phyloP scores from a whole-genome alignment of 2,113 vertebrate species.

The Danionella cerebrum region DNA sequence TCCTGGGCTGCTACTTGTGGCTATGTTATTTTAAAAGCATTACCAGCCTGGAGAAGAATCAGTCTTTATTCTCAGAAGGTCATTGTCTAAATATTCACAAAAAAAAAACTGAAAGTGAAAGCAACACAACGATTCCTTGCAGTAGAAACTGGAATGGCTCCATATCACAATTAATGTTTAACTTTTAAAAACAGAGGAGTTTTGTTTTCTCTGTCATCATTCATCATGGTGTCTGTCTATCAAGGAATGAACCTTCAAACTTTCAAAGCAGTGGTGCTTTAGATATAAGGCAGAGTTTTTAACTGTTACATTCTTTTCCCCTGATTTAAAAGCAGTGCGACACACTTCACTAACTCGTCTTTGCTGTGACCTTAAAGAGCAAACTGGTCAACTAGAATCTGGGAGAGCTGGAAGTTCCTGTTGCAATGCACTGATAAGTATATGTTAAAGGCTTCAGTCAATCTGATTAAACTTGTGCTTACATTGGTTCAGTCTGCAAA shows the following conservation, averaged over 20 bases:
- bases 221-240: neutral
- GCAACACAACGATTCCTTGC: neutral
- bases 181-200: neutral
- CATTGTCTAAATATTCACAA: neutral
- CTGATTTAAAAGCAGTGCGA: neutral
- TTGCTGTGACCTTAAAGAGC: no score
- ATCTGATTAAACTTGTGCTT: no score
- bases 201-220: neutral
- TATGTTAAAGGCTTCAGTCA: no score
- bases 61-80: neutral
- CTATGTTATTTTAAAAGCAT: slow-evolving; percentile 29
- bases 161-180: neutral
- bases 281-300: neutral
- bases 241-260: neutral
- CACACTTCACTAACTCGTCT: no score
- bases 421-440: no score
- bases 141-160: neutral
- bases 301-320: neutral
- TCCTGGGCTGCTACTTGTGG: slow-evolving; percentile 20
- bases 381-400: no score
- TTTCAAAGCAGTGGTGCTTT: neutral
- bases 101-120: neutral
- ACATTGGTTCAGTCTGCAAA: no score
- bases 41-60: neutral
- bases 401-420: no score